Evolutionary conservation across 1,140 invertebrate species (phyloP).

Genomic region (Drosophila pandora): DNA sequence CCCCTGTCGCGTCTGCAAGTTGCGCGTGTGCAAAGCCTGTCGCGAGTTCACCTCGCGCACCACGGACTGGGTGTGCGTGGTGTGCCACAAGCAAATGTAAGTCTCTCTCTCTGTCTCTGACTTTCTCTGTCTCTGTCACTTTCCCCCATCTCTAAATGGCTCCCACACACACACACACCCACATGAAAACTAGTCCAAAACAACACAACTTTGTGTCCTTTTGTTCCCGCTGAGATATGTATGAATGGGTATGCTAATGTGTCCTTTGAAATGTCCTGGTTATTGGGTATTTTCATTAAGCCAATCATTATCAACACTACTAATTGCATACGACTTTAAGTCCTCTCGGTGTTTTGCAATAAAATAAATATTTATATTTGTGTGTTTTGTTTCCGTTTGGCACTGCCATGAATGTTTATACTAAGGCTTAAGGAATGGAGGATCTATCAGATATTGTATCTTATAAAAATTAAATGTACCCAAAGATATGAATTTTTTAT

Average conservation of each 20-base stretch:
- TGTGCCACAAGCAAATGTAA: constrained; percentile 91
- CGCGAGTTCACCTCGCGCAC: constrained; percentile 86
- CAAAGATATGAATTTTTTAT: no score
- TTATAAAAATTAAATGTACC: no score
- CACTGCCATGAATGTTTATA: no score
- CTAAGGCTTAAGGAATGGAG: no score
- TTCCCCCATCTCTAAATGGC: constrained; percentile 14
- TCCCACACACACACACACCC: constrained; percentile 40
- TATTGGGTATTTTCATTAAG: not conserved
- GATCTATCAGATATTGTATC: no score
- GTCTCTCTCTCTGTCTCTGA: constrained; percentile 74
- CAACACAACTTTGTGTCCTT: constrained; percentile 23
- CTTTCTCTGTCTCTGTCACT: constrained; percentile 4
- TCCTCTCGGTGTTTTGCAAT: not conserved
- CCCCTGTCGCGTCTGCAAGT: constrained; percentile 87
- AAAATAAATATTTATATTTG: not conserved
- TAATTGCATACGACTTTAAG: not conserved
- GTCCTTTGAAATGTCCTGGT: not conserved
- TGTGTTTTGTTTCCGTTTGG: not conserved
- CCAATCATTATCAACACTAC: not conserved
- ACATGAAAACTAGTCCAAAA: constrained; percentile 32
- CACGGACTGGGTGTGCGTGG: constrained; percentile 90
- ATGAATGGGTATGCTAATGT: not conserved
- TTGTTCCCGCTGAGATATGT: not conserved
- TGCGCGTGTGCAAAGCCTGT: constrained; percentile 90